A percentile compares a stretch with the other conserved stretches of the same genome.
Conservation (phyloP, 2,113 vertebrate genomes). For the Reinhardtius hippoglossoides region DNA sequence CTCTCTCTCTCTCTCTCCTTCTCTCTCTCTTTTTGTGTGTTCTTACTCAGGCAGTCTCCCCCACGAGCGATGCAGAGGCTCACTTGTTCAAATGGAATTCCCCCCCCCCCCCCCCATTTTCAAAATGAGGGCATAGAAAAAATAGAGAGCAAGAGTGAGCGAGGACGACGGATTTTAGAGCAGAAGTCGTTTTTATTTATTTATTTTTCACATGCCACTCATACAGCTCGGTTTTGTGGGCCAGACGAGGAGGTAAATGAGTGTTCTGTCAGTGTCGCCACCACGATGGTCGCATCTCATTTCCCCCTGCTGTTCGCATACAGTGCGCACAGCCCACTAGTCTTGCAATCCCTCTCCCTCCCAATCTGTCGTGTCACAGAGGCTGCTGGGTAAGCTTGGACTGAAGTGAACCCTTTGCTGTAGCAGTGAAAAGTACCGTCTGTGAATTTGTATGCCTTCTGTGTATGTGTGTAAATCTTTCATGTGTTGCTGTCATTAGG, state of each 20-base stretch:
- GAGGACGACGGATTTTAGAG: constrained; percentile 31
- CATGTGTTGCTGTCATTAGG: background rate
- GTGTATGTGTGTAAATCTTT: background rate
- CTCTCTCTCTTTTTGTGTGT: constrained; percentile 28
- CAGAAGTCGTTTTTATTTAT: constrained; percentile 37
- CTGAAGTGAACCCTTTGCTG: constrained; percentile 40
- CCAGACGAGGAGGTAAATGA: constrained; percentile 16
- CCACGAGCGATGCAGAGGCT: constrained; percentile 52
- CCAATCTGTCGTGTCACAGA: constrained; percentile 34
- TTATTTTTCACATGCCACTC: constrained; percentile 5
- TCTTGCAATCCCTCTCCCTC: no score
- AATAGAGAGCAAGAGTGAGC: constrained; percentile 12
- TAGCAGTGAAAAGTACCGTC: background rate
- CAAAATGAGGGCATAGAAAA: constrained; percentile 66
- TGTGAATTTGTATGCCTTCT: background rate
- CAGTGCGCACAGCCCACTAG: constrained; percentile 5
- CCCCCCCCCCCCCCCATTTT: constrained; percentile 1
- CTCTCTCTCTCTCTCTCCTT: constrained; percentile 28
- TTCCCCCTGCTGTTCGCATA: constrained; percentile 24
- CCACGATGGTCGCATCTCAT: constrained; percentile 31
- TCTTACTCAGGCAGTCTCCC: constrained; percentile 56
- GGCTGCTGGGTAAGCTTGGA: constrained; percentile 30
- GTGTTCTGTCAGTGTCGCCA: constrained; percentile 28
- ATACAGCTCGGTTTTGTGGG: background rate
- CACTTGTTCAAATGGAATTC: constrained; percentile 70